A percentile compares a stretch with the other conserved stretches of the same genome.
Conservation (phyloP, 2,888 invertebrate species). For the Pilophorus perplexus region DNA sequence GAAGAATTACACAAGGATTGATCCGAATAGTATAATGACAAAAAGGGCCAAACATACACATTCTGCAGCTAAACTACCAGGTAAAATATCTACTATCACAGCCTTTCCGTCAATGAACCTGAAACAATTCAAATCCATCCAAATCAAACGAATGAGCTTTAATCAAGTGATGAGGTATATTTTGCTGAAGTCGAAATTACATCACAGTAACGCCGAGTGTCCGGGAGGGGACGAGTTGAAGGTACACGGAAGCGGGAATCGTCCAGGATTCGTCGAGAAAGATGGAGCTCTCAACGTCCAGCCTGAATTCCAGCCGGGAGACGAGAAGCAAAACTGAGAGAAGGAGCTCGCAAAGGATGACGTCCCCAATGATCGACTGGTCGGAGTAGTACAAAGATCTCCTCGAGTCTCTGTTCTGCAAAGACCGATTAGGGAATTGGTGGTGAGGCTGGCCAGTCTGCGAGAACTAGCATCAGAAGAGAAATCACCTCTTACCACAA, state of each 20-base stretch:
- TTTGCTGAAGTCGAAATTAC: too few relatives aligned
- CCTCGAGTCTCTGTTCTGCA: slow-evolving; percentile 3
- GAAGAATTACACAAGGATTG: too few relatives aligned
- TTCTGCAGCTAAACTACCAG: slow-evolving; percentile 63
- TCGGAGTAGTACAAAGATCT: slow-evolving; percentile 50
- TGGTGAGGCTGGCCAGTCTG: too few relatives aligned
- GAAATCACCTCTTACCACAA: slow-evolving; percentile 54
- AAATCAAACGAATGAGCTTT: too few relatives aligned
- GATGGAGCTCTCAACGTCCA: slow-evolving; percentile 59
- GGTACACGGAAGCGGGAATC: slow-evolving; percentile 56
- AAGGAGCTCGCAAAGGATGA: slow-evolving; percentile 61
- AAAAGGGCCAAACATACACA: slow-evolving; percentile 61
- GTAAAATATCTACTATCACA: slow-evolving; percentile 59
- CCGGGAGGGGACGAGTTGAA: slow-evolving; percentile 64
- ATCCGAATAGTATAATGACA: too few relatives aligned
- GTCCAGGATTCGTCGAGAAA: slow-evolving; percentile 65
- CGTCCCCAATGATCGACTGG: slow-evolving; percentile 60
- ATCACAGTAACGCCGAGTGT: slow-evolving; percentile 62
- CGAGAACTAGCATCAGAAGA: not conserved
- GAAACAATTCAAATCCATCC: slow-evolving; percentile 47
- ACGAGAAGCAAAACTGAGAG: slow-evolving; percentile 59
- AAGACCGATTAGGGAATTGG: too few relatives aligned
- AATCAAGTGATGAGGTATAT: too few relatives aligned
- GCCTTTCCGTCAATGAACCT: slow-evolving; percentile 62
- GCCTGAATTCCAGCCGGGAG: slow-evolving; percentile 56